Evolutionary conservation across 92 coral and sea anemone species (phyloP).

Genomic region (Phymanthus crucifer): DNA sequence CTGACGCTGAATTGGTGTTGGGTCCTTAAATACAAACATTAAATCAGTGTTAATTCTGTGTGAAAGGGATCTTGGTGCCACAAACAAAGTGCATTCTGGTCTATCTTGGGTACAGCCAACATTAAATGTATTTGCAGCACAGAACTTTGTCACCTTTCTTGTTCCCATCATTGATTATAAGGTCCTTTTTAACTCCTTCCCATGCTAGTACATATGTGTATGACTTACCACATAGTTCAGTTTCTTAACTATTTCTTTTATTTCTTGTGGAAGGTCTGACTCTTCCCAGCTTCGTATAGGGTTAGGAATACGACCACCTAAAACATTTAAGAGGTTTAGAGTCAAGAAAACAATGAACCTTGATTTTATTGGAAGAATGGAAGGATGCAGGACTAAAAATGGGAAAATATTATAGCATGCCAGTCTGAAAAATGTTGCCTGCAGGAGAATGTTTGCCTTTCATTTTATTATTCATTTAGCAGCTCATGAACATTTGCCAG

Average conservation of each 20-base stretch:
- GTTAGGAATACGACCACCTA: slow-evolving; percentile 92
- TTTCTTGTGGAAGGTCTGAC: slow-evolving; percentile 70
- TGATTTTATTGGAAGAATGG: too few relatives aligned
- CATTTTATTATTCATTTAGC: too few relatives aligned
- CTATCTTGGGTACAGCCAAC: neutral
- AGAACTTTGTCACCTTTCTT: too few relatives aligned
- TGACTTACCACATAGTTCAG: slow-evolving; percentile 77
- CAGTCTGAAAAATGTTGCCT: neutral
- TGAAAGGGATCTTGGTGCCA: neutral
- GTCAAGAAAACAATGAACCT: neutral
- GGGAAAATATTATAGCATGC: neutral
- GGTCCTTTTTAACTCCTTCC: neutral
- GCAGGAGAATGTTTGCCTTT: too few relatives aligned
- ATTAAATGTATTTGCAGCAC: too few relatives aligned
- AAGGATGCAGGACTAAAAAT: neutral
- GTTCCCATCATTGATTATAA: too few relatives aligned
- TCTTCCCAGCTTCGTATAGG: slow-evolving; percentile 93
- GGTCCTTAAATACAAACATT: slow-evolving; percentile 64
- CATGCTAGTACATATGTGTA: neutral
- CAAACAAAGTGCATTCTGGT: neutral
- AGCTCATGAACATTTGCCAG: too few relatives aligned
- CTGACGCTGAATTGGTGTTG: slow-evolving; percentile 98
- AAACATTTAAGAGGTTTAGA: neutral
- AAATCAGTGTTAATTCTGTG: neutral
- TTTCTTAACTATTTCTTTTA: slow-evolving; percentile 78